Percentiles rank a stretch among this genome's conserved stretches.
Evolutionary conservation across 2,888 invertebrate genomes (phyloP).

Genomic region (Stratiomys singularior): DNA sequence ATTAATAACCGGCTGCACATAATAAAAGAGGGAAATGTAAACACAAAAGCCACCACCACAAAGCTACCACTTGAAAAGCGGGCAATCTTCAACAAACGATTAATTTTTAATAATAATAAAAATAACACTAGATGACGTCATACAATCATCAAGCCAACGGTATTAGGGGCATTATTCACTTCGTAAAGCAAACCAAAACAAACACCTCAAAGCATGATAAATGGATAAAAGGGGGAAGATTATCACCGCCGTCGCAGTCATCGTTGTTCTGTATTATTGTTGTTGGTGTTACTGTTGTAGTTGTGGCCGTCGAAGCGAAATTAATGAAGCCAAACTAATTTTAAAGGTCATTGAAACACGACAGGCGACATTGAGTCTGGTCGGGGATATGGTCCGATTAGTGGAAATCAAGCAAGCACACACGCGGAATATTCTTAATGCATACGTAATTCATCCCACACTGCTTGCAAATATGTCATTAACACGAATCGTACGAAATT

Average conservation of each 20-base stretch:
- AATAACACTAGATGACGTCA: background rate
- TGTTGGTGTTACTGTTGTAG: too few species aligned
- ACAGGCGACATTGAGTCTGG: constrained; percentile 33
- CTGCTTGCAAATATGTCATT: constrained; percentile 26
- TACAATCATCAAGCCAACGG: background rate
- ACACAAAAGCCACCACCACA: background rate
- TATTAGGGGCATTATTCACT: background rate
- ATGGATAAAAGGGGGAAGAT: constrained; percentile 35
- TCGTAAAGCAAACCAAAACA: constrained; percentile 24
- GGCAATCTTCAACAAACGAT: background rate
- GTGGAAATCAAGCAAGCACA: background rate
- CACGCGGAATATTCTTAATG: background rate
- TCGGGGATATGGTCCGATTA: background rate
- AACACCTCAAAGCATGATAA: constrained; percentile 30
- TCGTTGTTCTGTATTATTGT: too few species aligned
- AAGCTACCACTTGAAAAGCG: background rate
- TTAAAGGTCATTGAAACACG: constrained; percentile 33
- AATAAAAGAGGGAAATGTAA: background rate
- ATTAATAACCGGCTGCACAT: background rate
- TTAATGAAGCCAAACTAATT: constrained; percentile 40
- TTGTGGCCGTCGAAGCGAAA: constrained; percentile 10
- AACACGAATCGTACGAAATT: constrained; percentile 27
- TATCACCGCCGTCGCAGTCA: constrained; percentile 2
- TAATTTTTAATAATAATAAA: background rate
- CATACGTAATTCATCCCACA: constrained; percentile 8